Conservation (phyloP, 2,797 vertebrate genomes). For the Amniataba percoides region DNA sequence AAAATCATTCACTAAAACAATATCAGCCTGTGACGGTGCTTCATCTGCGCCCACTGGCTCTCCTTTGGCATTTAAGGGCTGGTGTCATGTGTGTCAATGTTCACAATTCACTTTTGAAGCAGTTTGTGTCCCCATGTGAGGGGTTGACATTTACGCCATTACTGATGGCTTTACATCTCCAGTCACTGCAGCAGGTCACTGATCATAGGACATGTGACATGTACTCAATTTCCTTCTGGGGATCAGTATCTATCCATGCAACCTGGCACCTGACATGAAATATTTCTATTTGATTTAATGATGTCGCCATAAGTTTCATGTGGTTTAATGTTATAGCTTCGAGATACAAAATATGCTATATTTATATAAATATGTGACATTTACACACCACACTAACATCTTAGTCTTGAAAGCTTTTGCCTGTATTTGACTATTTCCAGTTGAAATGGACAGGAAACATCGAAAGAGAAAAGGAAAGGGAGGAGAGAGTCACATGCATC, state of each 20-base stretch:
- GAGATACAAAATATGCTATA: too few species aligned
- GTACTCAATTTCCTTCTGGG: too few species aligned
- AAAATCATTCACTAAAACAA: constrained; percentile 18
- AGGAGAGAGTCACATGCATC: background rate
- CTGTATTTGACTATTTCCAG: background rate
- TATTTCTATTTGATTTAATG: background rate
- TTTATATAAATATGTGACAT: too few species aligned
- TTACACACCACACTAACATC: background rate
- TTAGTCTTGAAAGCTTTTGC: background rate
- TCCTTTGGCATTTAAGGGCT: constrained; percentile 9
- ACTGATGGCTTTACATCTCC: background rate
- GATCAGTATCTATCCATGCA: too few species aligned
- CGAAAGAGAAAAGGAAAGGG: too few species aligned
- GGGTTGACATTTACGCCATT: background rate
- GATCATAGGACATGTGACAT: background rate
- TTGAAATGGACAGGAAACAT: too few species aligned
- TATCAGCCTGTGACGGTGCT: background rate
- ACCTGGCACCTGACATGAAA: background rate
- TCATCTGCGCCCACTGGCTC: background rate
- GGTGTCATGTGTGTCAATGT: background rate
- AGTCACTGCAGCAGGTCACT: background rate
- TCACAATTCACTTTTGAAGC: background rate
- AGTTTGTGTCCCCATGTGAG: background rate
- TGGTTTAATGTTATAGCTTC: background rate
- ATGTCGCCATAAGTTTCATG: background rate